Percentiles rank a stretch among this genome's conserved stretches.
Evolutionary conservation across 2,888 invertebrate genomes (phyloP).

Genomic region (Dynastes tityus): DNA sequence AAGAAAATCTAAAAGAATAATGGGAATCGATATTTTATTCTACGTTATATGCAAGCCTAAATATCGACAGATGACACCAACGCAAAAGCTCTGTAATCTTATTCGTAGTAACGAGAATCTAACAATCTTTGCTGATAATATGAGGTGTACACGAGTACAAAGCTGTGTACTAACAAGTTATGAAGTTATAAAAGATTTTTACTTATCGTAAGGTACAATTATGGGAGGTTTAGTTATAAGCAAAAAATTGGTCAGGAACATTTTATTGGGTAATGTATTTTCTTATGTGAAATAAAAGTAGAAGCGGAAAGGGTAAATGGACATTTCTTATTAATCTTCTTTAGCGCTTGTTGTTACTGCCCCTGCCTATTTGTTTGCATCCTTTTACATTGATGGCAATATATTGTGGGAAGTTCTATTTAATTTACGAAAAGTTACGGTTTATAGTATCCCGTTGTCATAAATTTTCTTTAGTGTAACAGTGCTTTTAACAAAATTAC

Average conservation of each 20-base stretch:
- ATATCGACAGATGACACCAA: slow-evolving; percentile 20
- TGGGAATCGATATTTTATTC: slow-evolving; percentile 28
- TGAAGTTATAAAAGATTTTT: slow-evolving; percentile 30
- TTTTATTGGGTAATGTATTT: slow-evolving; percentile 22
- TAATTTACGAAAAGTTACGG: slow-evolving; percentile 16
- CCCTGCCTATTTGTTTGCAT: not conserved
- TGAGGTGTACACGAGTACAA: not conserved
- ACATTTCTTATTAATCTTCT: slow-evolving; percentile 13
- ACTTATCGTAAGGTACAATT: not conserved
- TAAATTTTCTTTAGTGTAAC: slow-evolving; percentile 32
- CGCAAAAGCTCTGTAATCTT: slow-evolving; percentile 1
- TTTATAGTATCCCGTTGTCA: slow-evolving; percentile 14
- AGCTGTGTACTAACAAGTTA: slow-evolving; percentile 7
- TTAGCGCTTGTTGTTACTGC: not conserved
- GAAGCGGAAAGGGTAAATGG: not conserved
- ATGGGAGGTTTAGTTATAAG: slow-evolving; percentile 7
- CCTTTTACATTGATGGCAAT: not conserved
- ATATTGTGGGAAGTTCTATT: slow-evolving; percentile 7
- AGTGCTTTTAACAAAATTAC: slow-evolving; percentile 35
- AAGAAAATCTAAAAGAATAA: slow-evolving; percentile 14
- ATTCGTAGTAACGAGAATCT: slow-evolving; percentile 9
- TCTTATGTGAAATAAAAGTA: slow-evolving; percentile 6
- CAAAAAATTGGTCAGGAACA: slow-evolving; percentile 1
- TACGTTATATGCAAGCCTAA: slow-evolving; percentile 3
- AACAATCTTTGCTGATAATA: slow-evolving; percentile 33